Conservation (phyloP, 2,113 vertebrate species). For the Brevimyrus niger region DNA sequence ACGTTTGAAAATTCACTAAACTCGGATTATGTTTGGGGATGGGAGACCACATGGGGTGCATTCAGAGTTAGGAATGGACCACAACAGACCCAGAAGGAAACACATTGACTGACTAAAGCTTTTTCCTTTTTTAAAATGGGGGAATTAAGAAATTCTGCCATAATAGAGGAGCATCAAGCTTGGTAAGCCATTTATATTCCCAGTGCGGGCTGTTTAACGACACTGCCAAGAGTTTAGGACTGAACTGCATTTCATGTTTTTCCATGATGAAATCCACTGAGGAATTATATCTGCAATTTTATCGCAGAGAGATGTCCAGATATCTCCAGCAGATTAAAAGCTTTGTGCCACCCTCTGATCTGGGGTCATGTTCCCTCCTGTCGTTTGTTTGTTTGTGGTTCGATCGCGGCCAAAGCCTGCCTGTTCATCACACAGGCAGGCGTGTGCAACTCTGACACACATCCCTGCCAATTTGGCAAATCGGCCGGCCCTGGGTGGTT, state of each 20-base stretch:
- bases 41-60: background rate
- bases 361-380: background rate
- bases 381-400: background rate
- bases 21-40: background rate
- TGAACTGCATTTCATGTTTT: constrained; percentile 14
- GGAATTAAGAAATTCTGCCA: constrained; percentile 4
- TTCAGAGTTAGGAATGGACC: background rate
- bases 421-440: background rate
- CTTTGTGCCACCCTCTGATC: background rate
- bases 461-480: background rate
- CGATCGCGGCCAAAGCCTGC: background rate
- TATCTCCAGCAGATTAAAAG: background rate
- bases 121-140: constrained; percentile 17
- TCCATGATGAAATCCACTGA: constrained; percentile 22
- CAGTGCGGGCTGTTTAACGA: constrained; percentile 52
- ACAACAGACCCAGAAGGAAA: background rate
- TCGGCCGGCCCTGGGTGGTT: background rate
- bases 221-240: constrained; percentile 38
- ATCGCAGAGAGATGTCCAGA: constrained; percentile 29
- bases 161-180: constrained; percentile 46
- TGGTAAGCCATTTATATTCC: constrained; percentile 52
- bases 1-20: background rate
- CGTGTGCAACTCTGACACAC: background rate
- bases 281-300: constrained; percentile 44
- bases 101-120: constrained; percentile 32